These are phyloP conservation scores for Platysternon megacephalum DNA, from an alignment of 2,113 vertebrate species.

Conservation along the genomic window DNA sequence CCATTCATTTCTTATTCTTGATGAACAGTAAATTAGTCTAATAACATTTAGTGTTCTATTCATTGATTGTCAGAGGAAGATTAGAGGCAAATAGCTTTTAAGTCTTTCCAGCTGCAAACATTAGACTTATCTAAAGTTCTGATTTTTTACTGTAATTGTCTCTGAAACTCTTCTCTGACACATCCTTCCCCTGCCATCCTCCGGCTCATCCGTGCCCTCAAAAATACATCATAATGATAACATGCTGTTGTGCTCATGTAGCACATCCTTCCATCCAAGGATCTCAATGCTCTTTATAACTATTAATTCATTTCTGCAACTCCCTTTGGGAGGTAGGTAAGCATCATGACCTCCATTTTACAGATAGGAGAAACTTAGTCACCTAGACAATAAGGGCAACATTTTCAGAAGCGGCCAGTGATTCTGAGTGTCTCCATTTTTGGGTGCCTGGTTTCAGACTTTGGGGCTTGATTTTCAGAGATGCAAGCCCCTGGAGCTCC, in stretches of 20 bases:
- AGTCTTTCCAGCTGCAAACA: slow-evolving; percentile 73
- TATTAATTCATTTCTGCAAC: neutral
- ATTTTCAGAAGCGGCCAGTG: neutral
- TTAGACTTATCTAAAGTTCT: slow-evolving; percentile 72
- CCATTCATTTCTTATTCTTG: slow-evolving; percentile 77
- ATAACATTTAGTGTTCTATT: slow-evolving; percentile 78
- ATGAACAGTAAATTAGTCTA: slow-evolving; percentile 77
- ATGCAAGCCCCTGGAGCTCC: neutral
- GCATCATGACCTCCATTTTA: neutral
- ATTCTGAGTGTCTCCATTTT: neutral
- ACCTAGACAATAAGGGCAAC: neutral
- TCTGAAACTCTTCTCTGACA: slow-evolving; percentile 24
- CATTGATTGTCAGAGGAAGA: slow-evolving; percentile 75
- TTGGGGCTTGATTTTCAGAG: neutral
- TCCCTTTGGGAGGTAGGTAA: neutral
- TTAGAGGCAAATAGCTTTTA: slow-evolving; percentile 76
- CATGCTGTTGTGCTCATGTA: accelerated
- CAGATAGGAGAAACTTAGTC: neutral
- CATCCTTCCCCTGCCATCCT: neutral
- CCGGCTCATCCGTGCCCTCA: accelerated
- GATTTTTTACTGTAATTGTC: slow-evolving; percentile 65
- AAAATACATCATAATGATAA: neutral
- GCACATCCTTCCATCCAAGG: neutral
- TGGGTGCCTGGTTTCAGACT: neutral
- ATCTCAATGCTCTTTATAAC: neutral